phyloP scores from a whole-genome alignment of 1,140 invertebrate genomes.

The Drosophila sp. region DNA sequence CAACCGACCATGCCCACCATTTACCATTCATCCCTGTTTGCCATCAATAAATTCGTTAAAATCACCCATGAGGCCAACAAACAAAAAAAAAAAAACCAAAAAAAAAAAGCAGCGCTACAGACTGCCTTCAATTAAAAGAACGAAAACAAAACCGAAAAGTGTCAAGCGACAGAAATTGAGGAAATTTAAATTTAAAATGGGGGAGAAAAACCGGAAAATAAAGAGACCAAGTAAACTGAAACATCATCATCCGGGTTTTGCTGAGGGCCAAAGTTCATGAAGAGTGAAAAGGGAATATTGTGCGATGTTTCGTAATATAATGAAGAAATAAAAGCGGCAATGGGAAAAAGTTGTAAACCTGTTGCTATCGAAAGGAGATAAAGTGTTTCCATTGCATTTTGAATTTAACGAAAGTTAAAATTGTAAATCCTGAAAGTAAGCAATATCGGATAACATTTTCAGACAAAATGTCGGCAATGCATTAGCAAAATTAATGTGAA shows the following conservation, averaged over 20 bases:
- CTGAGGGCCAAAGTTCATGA: background rate
- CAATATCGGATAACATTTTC: no score
- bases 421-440: no score
- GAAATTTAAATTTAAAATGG: slow-evolving; percentile 28
- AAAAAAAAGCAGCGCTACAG: background rate
- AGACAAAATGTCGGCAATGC: background rate
- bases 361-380: background rate
- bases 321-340: slow-evolving; percentile 4
- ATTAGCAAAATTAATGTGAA: slow-evolving; percentile 33
- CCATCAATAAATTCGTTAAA: slow-evolving; percentile 56
- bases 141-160: slow-evolving; percentile 24
- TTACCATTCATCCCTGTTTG: slow-evolving; percentile 17
- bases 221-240: slow-evolving; percentile 26
- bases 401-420: background rate
- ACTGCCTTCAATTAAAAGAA: slow-evolving; percentile 46
- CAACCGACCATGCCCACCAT: slow-evolving; percentile 39
- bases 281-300: background rate
- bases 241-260: slow-evolving; percentile 29
- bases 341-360: background rate
- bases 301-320: slow-evolving; percentile 8
- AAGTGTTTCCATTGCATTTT: slow-evolving; percentile 14
- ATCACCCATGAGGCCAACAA: slow-evolving; percentile 20
- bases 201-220: slow-evolving; percentile 14
- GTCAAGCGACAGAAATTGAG: slow-evolving; percentile 28
- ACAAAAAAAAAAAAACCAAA: background rate